phyloP scores from a whole-genome alignment of 2,888 invertebrate genomes.

The Noctua fimbriata region DNA sequence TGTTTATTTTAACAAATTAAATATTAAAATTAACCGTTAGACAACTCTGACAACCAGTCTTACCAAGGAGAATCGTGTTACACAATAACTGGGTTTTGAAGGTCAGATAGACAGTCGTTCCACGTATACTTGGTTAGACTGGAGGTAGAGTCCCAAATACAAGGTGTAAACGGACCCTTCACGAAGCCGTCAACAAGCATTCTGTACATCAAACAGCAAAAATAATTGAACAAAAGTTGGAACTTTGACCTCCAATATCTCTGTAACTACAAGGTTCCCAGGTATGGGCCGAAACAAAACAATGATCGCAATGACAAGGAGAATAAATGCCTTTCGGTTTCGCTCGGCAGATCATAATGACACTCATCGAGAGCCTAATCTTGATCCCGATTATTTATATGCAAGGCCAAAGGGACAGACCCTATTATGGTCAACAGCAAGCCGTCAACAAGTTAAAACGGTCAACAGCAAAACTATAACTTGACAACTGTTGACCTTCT shows the following conservation, averaged over 20 bases:
- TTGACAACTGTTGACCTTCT: conserved; percentile 14
- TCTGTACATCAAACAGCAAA: no score
- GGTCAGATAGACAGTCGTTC: background rate
- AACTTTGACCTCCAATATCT: no score
- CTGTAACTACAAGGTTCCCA: no score
- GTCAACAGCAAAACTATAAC: background rate
- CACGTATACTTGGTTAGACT: no score
- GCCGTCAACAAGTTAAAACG: background rate
- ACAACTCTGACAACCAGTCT: background rate
- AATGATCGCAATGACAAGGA: no score
- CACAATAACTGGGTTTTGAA: background rate
- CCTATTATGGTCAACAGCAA: background rate
- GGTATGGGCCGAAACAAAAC: no score
- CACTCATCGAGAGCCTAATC: background rate
- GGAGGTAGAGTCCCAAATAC: no score
- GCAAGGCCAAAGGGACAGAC: background rate
- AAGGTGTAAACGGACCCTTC: no score
- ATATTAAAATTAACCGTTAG: background rate
- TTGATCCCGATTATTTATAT: background rate
- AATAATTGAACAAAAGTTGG: no score
- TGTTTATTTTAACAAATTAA: background rate
- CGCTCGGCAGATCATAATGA: background rate
- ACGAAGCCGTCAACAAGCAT: no score
- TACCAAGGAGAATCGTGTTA: background rate
- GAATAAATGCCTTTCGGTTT: no score